phyloP scores from a whole-genome alignment of 2,113 vertebrate species.

The Macroglossus sobrinus region DNA sequence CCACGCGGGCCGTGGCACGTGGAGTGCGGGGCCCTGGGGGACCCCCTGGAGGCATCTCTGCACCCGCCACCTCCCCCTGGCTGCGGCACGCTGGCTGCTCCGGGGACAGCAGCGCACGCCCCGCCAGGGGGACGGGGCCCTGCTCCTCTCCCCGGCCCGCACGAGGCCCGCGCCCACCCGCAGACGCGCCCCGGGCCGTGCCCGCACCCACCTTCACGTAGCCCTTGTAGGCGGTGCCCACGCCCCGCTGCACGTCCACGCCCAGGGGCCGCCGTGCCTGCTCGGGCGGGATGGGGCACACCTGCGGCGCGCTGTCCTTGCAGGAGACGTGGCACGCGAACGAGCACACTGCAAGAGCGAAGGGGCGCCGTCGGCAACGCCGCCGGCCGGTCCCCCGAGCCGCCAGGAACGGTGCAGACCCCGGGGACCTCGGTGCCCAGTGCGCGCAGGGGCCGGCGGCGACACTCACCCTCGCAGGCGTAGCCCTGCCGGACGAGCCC shows the following conservation, averaged over 20 bases:
- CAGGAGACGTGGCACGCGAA: conserved; percentile 97
- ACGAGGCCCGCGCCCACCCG: no score
- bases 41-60: fast-evolving
- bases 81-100: neutral
- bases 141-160: fast-evolving
- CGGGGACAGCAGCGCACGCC: fast-evolving
- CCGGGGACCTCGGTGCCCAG: fast-evolving
- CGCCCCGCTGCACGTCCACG: conserved; percentile 96
- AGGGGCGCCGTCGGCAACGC: fast-evolving
- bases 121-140: neutral
- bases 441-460: no score
- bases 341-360: conserved; percentile 89
- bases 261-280: conserved; percentile 96
- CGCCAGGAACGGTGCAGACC: neutral
- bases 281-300: conserved; percentile 96
- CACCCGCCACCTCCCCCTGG: fast-evolving
- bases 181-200: no score
- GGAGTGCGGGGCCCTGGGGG: neutral
- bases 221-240: conserved; percentile 97
- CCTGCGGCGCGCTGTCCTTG: conserved; percentile 93
- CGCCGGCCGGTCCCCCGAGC: fast-evolving
- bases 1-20: fast-evolving
- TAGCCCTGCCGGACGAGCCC: conserved; percentile 96
- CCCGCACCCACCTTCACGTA: conserved; percentile 91
- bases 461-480: conserved; percentile 92